Evolutionary conservation across 1,140 invertebrate genomes (phyloP), one percentile per base, ranked within the genome.

Genomic region (Macrobrachium nipponense): DNA sequence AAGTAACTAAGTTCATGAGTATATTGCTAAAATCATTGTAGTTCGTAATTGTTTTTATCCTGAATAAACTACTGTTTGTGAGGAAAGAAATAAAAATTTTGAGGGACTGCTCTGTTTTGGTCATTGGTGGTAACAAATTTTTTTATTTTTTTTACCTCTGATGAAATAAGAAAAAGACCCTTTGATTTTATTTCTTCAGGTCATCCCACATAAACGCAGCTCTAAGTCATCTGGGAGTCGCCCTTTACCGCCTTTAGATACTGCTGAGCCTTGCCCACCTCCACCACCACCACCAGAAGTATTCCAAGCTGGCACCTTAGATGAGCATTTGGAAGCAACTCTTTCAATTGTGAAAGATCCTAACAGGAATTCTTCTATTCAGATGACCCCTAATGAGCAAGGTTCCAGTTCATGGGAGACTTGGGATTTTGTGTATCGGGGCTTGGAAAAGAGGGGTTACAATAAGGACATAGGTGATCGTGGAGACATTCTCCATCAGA

Each of bases 351-450:
- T 87, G n/a, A 87, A 89, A 66, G 81, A 89, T 72, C 70, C 86
- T 6, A 77, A 72, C 59, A 82, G 86, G 36, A 86, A 86, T 70
- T 84, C 87, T 1, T 60, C 68, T 3, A 79, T 77, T 61, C 61
- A 76, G 6, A 36, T n/a, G 64, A 82, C 72, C 6, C 61, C 79
- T 5, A 78, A 79, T 61, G 84, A 82, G 43, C 76, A 83, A 60
- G 87, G 83, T 58, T 72, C 80, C 59, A 88, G 64, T 66, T 88
- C 93, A 0, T 94, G 94, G 83, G 95, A 95, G 84, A 93, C 93
- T 73, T 96, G 95, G 95, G 94, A 95, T 90, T 96, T 95, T 90
- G 95, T 96, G 0, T 96, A 95, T 89, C 93, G 94, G 87, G 95
- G 95, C 90, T 91, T 96, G 6, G 94, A 95, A 84, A 95, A 93